Conservation (phyloP, 2,113 vertebrate species). For the Ramphastos sulfuratus region DNA sequence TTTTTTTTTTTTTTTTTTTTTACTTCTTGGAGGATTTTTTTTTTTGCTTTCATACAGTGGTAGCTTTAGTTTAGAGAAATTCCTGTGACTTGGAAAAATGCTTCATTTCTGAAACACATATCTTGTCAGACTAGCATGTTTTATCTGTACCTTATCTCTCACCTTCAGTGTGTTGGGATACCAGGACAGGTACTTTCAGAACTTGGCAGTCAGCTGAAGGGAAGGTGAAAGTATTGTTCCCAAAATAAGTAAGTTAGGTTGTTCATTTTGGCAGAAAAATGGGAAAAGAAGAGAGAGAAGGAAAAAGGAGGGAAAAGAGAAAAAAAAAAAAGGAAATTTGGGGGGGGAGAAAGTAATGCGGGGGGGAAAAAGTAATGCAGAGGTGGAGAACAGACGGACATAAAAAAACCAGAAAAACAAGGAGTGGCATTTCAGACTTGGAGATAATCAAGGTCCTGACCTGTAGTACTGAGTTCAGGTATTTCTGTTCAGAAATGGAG, state of each 20-base stretch:
- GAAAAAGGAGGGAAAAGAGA: background rate
- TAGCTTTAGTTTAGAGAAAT: background rate
- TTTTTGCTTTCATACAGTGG: background rate
- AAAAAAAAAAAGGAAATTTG: background rate
- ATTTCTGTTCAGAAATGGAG: background rate
- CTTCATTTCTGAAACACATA: background rate
- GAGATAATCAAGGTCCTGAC: background rate
- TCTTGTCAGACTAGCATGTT: background rate
- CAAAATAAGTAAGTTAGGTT: background rate
- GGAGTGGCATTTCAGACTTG: slow-evolving; percentile 12
- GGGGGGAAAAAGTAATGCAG: background rate
- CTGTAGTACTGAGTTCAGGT: background rate
- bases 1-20: background rate
- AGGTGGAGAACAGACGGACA: fast-evolving
- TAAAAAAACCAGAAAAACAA: slow-evolving; percentile 1
- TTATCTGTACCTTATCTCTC: background rate
- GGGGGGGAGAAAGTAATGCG: background rate
- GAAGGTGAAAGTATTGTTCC: background rate
- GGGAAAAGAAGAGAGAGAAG: background rate
- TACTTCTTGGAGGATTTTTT: background rate
- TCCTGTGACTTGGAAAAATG: background rate
- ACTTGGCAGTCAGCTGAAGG: background rate
- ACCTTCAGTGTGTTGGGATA: background rate
- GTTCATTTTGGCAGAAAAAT: background rate
- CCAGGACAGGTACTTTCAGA: background rate